Evolutionary conservation across 2,797 vertebrate genomes (phyloP).

Genomic region (Ciconia nigra): DNA sequence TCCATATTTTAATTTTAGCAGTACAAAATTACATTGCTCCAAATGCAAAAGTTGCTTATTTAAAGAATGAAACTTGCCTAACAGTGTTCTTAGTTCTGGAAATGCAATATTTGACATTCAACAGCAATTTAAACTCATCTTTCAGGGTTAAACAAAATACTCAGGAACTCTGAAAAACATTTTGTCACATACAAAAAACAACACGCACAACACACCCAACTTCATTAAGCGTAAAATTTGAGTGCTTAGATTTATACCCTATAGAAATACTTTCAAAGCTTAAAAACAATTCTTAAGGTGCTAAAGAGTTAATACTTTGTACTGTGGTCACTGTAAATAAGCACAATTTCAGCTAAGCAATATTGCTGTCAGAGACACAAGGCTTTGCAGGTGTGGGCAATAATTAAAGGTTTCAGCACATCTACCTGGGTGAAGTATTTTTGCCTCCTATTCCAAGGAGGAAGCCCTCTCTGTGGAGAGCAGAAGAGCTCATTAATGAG

Average conservation of each 20-base stretch:
- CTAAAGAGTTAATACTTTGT: conserved; percentile 66
- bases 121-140: not conserved
- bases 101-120: not conserved
- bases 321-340: conserved; percentile 68
- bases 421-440: conserved; percentile 86
- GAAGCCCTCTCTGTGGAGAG: conserved; percentile 81
- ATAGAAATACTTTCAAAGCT: not conserved
- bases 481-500: conserved; percentile 87
- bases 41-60: not conserved
- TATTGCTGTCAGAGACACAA: conserved; percentile 70
- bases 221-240: not conserved
- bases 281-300: not conserved
- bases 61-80: not conserved
- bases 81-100: not conserved
- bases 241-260: not conserved
- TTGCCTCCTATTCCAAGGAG: conserved; percentile 85
- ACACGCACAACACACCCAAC: not conserved
- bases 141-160: not conserved
- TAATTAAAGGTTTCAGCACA: conserved; percentile 84
- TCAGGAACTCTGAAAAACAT: not conserved
- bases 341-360: conserved; percentile 56
- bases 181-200: not conserved
- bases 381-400: conserved; percentile 80
- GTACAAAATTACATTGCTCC: not conserved
- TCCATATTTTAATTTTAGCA: not conserved